A percentile compares a stretch with the other conserved stretches of the same genome.
Conservation (phyloP, 2,797 vertebrate genomes). For the Mormyrus hasselquistii region DNA sequence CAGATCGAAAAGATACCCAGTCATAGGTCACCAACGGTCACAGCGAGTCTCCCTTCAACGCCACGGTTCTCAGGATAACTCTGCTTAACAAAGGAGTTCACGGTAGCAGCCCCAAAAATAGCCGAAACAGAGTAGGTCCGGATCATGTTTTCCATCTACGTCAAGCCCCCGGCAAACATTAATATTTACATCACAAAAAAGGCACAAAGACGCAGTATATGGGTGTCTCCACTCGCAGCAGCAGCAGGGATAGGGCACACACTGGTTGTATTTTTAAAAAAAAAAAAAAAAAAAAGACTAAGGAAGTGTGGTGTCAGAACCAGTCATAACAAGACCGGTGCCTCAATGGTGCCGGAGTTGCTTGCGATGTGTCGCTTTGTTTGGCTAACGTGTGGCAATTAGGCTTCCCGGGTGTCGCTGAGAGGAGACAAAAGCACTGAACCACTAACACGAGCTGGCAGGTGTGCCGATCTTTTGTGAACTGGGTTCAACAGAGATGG, state of each 20-base stretch:
- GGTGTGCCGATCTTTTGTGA: neutral
- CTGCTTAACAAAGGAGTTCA: neutral
- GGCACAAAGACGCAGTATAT: neutral
- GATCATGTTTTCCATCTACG: neutral
- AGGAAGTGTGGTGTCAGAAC: neutral
- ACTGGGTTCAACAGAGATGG: neutral
- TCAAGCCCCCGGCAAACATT: neutral
- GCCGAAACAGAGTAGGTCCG: neutral
- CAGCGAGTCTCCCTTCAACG: neutral
- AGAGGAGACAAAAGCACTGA: neutral
- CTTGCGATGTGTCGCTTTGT: neutral
- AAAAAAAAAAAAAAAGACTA: neutral
- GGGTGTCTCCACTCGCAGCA: neutral
- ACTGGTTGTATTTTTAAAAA: neutral
- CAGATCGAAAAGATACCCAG: neutral
- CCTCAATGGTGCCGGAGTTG: neutral
- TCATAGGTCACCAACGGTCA: neutral
- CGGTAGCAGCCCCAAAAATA: neutral
- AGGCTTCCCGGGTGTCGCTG: neutral
- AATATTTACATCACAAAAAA: conserved; percentile 21
- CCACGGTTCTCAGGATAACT: neutral
- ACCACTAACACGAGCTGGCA: neutral
- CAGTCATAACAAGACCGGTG: neutral
- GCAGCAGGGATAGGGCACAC: neutral
- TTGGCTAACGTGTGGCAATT: neutral